A percentile compares a stretch with the other conserved stretches of the same genome.
phyloP scores from a whole-genome alignment of 2,888 invertebrate genomes.

The Protonemura montana region DNA sequence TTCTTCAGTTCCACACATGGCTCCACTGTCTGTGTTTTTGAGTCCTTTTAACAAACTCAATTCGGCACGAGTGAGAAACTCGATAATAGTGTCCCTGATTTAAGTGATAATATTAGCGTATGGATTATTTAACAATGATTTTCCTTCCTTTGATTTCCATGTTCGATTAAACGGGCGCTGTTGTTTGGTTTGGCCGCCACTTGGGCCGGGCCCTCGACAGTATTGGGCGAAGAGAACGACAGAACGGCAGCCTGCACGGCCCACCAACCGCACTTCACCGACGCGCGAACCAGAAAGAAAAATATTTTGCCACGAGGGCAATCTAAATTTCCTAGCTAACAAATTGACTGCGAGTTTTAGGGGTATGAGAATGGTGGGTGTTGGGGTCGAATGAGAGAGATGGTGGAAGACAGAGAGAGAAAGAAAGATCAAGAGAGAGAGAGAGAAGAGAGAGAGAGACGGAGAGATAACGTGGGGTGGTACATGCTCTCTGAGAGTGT shows the following conservation, averaged over 20 bases:
- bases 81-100: not conserved
- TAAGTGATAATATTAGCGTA: slow-evolving; percentile 12
- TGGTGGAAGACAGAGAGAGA: not conserved
- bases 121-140: slow-evolving; percentile 5
- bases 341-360: slow-evolving; percentile 38
- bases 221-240: not conserved
- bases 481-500: not conserved
- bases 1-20: not conserved
- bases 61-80: not conserved
- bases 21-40: not conserved
- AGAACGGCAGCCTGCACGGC: slow-evolving; percentile 2
- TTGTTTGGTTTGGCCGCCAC: not conserved
- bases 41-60: not conserved
- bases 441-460: not conserved
- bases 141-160: slow-evolving; percentile 22
- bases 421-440: not conserved
- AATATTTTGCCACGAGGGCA: slow-evolving; percentile 50
- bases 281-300: slow-evolving; percentile 45
- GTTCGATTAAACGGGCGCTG: not conserved
- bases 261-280: slow-evolving; percentile 30
- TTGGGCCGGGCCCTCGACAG: not conserved
- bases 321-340: slow-evolving; percentile 48
- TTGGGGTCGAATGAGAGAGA: slow-evolving; percentile 1
- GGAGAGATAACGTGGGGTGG: not conserved
- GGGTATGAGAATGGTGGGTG: not conserved